A percentile compares a stretch with the other conserved stretches of the same genome.
Evolutionary conservation across 1,140 invertebrate species (phyloP).

Genomic region (Cecropterus lyciades): DNA sequence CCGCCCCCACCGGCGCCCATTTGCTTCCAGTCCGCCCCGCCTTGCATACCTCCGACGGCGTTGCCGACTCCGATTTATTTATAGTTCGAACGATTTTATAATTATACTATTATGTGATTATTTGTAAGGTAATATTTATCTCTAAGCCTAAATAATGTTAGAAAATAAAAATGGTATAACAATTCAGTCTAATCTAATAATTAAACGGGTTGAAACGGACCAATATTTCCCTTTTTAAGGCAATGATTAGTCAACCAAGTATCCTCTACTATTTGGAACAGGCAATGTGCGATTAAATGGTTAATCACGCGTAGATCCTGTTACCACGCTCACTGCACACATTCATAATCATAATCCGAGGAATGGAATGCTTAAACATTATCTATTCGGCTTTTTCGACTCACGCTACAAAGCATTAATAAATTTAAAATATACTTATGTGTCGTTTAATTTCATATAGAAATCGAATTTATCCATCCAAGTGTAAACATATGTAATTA

Average conservation of each 20-base stretch:
- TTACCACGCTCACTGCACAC: slow-evolving; percentile 17
- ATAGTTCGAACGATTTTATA: slow-evolving; percentile 39
- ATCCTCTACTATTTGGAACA: slow-evolving; percentile 16
- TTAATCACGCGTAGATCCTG: slow-evolving; percentile 30
- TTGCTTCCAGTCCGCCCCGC: slow-evolving; percentile 59
- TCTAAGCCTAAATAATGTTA: slow-evolving; percentile 13
- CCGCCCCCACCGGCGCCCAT: slow-evolving; percentile 60
- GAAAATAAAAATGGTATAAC: neutral
- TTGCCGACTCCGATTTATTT: slow-evolving; percentile 60
- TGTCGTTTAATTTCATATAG: no score
- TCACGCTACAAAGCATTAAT: no score
- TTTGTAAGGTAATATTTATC: slow-evolving; percentile 31
- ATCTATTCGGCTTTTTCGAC: slow-evolving; percentile 18
- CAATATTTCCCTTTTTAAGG: slow-evolving; percentile 3
- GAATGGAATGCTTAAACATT: slow-evolving; percentile 15
- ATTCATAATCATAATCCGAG: slow-evolving; percentile 18
- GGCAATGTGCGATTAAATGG: slow-evolving; percentile 16
- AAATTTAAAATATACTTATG: no score
- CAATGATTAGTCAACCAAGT: slow-evolving; percentile 17
- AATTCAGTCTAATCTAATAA: neutral
- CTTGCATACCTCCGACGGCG: slow-evolving; percentile 44
- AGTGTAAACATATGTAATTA: no score
- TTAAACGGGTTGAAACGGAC: neutral
- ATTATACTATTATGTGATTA: neutral
- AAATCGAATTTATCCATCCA: no score